phyloP scores from a whole-genome alignment of 2,888 invertebrate species.

The Conchocele bisecta region DNA sequence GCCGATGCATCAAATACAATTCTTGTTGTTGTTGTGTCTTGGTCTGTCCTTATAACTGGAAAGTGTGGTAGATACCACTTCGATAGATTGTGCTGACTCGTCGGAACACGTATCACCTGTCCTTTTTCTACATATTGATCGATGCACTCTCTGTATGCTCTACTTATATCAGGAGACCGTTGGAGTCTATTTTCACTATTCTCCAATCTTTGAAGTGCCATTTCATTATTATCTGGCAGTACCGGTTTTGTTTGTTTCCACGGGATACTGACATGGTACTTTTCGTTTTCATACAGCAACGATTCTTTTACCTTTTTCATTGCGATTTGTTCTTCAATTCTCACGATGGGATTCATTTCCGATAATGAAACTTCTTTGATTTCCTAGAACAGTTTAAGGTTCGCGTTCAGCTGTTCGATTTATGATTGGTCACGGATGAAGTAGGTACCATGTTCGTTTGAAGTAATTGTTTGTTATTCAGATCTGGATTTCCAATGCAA shows the following conservation, averaged over 20 bases:
- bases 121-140: conserved; percentile 8
- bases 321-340: background rate
- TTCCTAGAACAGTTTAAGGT: conserved; percentile 24
- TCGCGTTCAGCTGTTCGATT: background rate
- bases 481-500: conserved; percentile 21
- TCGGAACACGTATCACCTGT: conserved; percentile 4
- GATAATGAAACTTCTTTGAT: background rate
- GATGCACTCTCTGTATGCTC: background rate
- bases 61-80: conserved; percentile 34
- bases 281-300: background rate
- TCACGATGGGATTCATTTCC: background rate
- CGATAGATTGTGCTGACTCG: background rate
- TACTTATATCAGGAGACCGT: background rate
- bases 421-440: background rate
- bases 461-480: background rate
- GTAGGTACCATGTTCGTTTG: conserved; percentile 3
- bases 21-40: conserved; percentile 42
- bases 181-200: conserved; percentile 24
- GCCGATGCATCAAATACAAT: conserved; percentile 59
- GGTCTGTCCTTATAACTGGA: conserved; percentile 17
- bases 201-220: conserved; percentile 24
- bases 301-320: conserved; percentile 2
- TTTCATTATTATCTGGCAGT: conserved; percentile 29
- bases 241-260: conserved; percentile 22
- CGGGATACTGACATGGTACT: conserved; percentile 28